A percentile compares a stretch with the other conserved stretches of the same genome.
Evolutionary conservation across 2,113 vertebrate species (phyloP).

Genomic region (Diadophis punctatus): DNA sequence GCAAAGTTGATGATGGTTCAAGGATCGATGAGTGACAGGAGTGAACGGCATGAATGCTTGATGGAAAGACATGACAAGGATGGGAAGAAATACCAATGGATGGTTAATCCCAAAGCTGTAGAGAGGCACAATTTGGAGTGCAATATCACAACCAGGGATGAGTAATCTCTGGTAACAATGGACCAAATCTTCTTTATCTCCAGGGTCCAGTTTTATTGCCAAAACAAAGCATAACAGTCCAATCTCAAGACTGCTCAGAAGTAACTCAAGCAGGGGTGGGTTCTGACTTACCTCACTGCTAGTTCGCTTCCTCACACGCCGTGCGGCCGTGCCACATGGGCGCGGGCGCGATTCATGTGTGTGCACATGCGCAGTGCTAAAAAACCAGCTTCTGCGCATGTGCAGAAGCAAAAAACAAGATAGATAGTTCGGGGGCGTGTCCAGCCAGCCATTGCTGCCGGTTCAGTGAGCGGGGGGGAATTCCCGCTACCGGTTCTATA

Average conservation of each 20-base stretch:
- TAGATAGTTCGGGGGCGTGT: too few relatives aligned
- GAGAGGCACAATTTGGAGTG: neutral
- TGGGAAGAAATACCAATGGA: conserved; percentile 7
- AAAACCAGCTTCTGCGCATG: too few relatives aligned
- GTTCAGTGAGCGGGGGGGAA: too few relatives aligned
- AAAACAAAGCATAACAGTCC: neutral
- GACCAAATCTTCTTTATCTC: neutral
- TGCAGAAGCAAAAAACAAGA: too few relatives aligned
- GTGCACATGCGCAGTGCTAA: too few relatives aligned
- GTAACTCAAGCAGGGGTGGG: neutral
- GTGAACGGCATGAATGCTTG: conserved; percentile 33
- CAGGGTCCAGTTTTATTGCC: neutral
- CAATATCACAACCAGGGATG: neutral
- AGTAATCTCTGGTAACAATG: conserved; percentile 10
- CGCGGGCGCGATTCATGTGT: too few relatives aligned
- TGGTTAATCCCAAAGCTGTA: neutral
- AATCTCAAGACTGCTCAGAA: neutral
- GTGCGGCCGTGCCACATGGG: too few relatives aligned
- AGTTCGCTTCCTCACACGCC: too few relatives aligned
- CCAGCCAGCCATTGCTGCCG: too few relatives aligned
- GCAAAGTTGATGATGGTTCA: conserved; percentile 45
- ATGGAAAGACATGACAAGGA: neutral
- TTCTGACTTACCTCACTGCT: too few relatives aligned
- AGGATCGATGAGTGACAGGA: conserved; percentile 42
- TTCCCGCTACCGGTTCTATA: too few relatives aligned